Percentiles rank a stretch among this genome's conserved stretches.
Evolutionary conservation across 2,888 invertebrate genomes (phyloP).

Genomic region (Drosophila yooni): DNA sequence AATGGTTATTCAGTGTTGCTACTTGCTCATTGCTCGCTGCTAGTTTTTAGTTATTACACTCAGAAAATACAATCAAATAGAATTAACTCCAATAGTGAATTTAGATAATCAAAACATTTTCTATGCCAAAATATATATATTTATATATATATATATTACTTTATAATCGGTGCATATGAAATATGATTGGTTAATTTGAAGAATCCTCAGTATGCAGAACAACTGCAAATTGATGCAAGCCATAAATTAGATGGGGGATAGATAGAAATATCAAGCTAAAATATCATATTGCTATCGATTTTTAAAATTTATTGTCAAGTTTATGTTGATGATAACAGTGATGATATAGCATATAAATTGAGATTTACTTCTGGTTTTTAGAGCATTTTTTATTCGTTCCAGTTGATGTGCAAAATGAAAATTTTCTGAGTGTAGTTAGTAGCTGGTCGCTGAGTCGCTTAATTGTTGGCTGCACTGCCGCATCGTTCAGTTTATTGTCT

Average conservation of each 20-base stretch:
- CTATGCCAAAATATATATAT: not conserved
- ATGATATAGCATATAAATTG: not conserved
- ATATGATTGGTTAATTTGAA: not conserved
- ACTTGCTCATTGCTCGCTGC: conserved; percentile 9
- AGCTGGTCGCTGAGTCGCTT: conserved; percentile 2
- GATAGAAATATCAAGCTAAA: too few relatives aligned
- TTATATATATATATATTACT: not conserved
- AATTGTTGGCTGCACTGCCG: conserved; percentile 39
- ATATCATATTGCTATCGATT: not conserved
- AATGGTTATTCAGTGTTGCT: conserved; percentile 34
- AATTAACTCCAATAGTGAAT: not conserved
- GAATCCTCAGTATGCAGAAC: not conserved
- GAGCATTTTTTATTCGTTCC: not conserved
- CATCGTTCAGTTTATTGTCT: conserved; percentile 71
- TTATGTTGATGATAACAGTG: not conserved
- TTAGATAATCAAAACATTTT: not conserved
- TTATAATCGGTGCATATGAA: not conserved
- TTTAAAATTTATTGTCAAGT: fast-evolving
- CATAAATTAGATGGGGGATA: not conserved
- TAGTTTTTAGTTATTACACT: conserved; percentile 3
- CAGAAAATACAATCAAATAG: not conserved
- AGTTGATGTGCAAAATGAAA: not conserved
- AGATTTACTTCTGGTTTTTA: not conserved
- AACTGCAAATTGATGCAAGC: not conserved
- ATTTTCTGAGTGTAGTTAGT: not conserved